Base-by-base conservation (phyloP, 2,797 vertebrate species). In the Rhynchotus rufescens region DNA sequence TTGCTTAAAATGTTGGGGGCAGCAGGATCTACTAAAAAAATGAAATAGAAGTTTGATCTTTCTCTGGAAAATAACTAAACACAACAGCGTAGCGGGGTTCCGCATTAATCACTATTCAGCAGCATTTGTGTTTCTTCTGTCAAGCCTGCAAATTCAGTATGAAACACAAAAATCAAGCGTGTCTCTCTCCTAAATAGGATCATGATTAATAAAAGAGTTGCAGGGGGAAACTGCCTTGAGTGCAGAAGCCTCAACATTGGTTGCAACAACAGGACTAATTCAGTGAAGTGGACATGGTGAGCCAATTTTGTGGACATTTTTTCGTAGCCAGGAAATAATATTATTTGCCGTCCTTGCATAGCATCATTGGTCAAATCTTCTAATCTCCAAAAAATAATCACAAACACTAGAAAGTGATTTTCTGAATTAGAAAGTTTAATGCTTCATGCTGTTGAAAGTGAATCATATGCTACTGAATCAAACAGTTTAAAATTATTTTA, bases 401-500 rank as follows among this genome's bases (percentile, higher is more conserved):
- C 6, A 75, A 68, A 64, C 4, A 64, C 4, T 9, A 34, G 49
- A 51, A 72, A 0, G 0, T 28, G n/a, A 54, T 86, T 89, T 93
- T 83, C 59, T 80, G 51, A 88, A 23, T 75, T 74, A 34, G 51
- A 51, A 75, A 34, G 28, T 30, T n/a, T n/a, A n/a, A n/a, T n/a
- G n/a, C 74, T 87, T 95, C 28, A 59, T 47, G 13, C 6, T 4
- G 4, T n/a, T 73, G 51, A 68, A 84, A 51, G 20, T 42, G n/a
- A 93, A 54, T 7, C 67, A 62, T 10, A 20, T 73, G 77, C 68
- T 38, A 67, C 38, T 60, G 65, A 88, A 59, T 21, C 22, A 88
- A 89, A 78, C 4, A 68, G 4, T 44, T 89, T 69, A 57, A 89
- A 82, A 67, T 6, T 12, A 21, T 12, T 34, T 60, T 57, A 60